Base-by-base conservation (phyloP, 2,113 vertebrate species). In the Danio rerio region DNA sequence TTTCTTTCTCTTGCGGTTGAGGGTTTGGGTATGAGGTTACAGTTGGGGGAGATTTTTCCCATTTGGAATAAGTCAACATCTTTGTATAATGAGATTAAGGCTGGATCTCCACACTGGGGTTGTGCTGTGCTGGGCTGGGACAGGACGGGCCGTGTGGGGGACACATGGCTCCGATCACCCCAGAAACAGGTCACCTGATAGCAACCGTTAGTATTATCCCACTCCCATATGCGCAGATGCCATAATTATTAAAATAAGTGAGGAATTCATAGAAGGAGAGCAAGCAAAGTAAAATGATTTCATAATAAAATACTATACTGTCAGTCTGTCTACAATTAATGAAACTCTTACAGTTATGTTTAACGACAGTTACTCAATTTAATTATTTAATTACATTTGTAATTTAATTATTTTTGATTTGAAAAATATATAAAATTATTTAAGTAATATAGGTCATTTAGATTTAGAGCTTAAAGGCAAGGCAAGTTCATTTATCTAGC, bases 151-250 rank as follows among this genome's bases (percentile, higher is more conserved):
- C 85, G 90, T 89, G 83, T 87, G 85, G 85, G 92, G 90, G 91
- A 94, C 93, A 94, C 92, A 93, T 93, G 93, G 93, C 90, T 88
- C 92, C 89, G 93, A 93, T 94, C 93, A 93, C 88, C 87, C 85
- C 80, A 87, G 85, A 66, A 63, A 77, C 56, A 88, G 78, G 93
- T 92, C 91, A 94, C 89, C 86, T 77, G 92, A 94, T 93, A 93
- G 90, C 78, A 13, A 76, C 88, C 71, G 82, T 89, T 88, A 87
- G 92, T 91, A 91, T 92, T 92, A 92, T 93, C 91, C 90, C 90
- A 91, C 85, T n/a, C 58, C 76, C 84, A 88, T 84, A 71, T 56
- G 81, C 73, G 71, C 73, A 85, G 89, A 93, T 92, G 93, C 90
- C 89, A 89, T 83, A 84, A 87, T 92, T 89, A 92, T 91, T 87